Evolutionary conservation across 2,113 vertebrate genomes (phyloP).

Genomic region (Eudorcas thomsonii): DNA sequence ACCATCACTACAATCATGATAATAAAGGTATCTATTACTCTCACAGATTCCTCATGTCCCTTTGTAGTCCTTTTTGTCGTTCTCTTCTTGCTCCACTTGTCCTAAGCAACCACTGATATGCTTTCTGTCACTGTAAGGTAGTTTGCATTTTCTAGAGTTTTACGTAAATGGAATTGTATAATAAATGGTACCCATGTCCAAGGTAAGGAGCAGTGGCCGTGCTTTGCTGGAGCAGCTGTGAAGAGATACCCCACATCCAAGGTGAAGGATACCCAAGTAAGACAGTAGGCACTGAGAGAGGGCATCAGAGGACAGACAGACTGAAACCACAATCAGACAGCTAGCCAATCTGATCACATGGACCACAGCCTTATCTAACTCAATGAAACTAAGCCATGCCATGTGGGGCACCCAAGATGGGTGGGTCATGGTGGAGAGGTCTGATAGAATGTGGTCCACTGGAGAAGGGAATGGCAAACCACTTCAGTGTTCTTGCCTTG

Average conservation of each 20-base stretch:
- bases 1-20: neutral
- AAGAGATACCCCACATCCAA: neutral
- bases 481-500: neutral
- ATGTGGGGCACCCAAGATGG: neutral
- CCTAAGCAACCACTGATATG: neutral
- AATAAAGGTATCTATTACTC: neutral
- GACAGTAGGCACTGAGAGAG: neutral
- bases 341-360: neutral
- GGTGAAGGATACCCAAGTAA: neutral
- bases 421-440: neutral
- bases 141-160: slow-evolving; percentile 16
- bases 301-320: neutral
- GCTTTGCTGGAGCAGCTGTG: neutral
- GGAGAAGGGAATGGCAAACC: neutral
- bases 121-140: neutral
- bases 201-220: neutral
- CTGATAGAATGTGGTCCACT: neutral
- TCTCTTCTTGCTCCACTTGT: neutral
- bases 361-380: neutral
- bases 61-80: neutral
- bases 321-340: neutral
- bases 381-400: neutral
- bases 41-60: neutral
- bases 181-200: neutral
- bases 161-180: neutral